Evolutionary conservation across 2,797 vertebrate genomes (phyloP).

Genomic region (Gastrophryne carolinensis): DNA sequence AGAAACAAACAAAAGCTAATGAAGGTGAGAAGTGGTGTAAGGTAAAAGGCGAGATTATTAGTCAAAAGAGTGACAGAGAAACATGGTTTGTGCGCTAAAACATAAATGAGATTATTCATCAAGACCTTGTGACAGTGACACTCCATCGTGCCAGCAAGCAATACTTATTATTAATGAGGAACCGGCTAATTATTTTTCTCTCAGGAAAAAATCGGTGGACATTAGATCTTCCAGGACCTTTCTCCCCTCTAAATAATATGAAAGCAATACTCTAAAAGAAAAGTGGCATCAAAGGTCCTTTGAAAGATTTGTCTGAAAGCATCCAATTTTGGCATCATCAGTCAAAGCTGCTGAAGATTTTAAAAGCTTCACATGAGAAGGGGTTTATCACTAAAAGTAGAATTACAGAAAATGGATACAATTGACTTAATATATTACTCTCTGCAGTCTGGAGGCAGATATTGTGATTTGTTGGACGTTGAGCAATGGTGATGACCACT

Average conservation of each 20-base stretch:
- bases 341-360: conserved; percentile 23
- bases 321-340: conserved; percentile 34
- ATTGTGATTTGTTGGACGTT: background rate
- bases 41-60: conserved; percentile 23
- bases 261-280: conserved; percentile 25
- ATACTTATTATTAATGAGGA: conserved; percentile 41
- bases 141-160: conserved; percentile 18
- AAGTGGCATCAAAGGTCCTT: conserved; percentile 12
- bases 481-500: background rate
- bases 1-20: conserved; percentile 1
- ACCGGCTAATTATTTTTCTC: conserved; percentile 31
- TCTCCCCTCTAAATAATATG: conserved; percentile 5
- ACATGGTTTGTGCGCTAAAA: conserved; percentile 16
- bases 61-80: conserved; percentile 29
- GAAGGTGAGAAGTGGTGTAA: conserved; percentile 20
- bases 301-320: conserved; percentile 29
- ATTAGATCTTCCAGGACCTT: conserved; percentile 17
- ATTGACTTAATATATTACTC: conserved; percentile 25
- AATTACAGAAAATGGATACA: conserved; percentile 38
- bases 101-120: conserved; percentile 36
- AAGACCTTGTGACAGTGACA: conserved; percentile 24
- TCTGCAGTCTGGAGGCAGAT: background rate
- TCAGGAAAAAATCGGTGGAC: conserved; percentile 23
- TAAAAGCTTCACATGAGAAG: conserved; percentile 28
- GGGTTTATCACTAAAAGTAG: conserved; percentile 36